Evolutionary conservation across 1,140 invertebrate genomes (phyloP).

Genomic region (Lepidotrigona ventralis): DNA sequence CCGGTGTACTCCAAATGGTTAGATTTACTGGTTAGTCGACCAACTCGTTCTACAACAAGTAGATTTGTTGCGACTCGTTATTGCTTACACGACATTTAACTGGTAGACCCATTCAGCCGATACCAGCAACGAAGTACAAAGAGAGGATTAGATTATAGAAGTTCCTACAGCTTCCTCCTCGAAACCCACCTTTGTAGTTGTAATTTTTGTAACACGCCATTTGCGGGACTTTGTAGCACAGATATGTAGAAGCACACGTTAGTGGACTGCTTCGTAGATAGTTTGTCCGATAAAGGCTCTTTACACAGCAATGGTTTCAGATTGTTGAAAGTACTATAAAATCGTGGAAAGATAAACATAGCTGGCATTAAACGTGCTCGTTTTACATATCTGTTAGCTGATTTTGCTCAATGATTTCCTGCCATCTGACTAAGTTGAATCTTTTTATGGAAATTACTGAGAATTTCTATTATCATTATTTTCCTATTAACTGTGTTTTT

Average conservation of each 20-base stretch:
- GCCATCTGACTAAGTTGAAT: too few relatives aligned
- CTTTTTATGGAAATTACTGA: too few relatives aligned
- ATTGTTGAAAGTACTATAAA: not conserved
- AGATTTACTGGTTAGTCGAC: not conserved
- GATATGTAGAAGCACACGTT: not conserved
- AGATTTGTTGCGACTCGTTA: too few relatives aligned
- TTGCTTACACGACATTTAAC: not conserved
- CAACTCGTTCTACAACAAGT: not conserved
- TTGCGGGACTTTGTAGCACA: not conserved
- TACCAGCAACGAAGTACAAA: not conserved
- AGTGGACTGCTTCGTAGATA: too few relatives aligned
- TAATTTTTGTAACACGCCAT: not conserved
- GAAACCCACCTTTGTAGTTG: not conserved
- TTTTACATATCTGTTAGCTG: not conserved
- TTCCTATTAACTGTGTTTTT: too few relatives aligned
- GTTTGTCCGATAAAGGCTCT: not conserved
- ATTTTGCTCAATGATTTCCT: not conserved
- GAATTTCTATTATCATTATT: too few relatives aligned
- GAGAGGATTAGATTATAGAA: conserved; percentile 15
- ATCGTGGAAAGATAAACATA: not conserved
- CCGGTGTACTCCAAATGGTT: too few relatives aligned
- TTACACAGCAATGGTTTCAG: not conserved
- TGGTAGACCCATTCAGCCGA: not conserved
- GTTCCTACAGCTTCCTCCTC: not conserved
- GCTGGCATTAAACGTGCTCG: not conserved